phyloP scores from a whole-genome alignment of 2,888 invertebrate genomes.

The Cosmia pyralina region DNA sequence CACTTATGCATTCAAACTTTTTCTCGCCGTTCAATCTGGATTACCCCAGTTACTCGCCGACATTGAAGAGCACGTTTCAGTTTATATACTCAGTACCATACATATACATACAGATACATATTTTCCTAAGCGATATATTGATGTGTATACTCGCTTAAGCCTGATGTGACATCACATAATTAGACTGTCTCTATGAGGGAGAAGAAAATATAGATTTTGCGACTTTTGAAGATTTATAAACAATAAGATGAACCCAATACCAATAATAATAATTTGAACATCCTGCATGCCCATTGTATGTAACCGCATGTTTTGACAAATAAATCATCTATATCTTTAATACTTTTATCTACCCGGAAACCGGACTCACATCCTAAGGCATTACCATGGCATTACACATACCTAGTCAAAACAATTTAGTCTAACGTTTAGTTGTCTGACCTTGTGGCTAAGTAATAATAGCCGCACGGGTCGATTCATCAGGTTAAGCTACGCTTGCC shows the following conservation, averaged over 20 bases:
- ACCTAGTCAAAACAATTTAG: no score
- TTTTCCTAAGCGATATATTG: background rate
- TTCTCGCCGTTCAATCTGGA: constrained; percentile 22
- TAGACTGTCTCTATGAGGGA: background rate
- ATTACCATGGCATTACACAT: background rate
- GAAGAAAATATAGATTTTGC: no score
- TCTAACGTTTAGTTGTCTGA: background rate
- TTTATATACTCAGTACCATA: constrained; percentile 3
- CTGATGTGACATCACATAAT: background rate
- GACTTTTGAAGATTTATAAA: no score
- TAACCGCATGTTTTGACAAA: no score
- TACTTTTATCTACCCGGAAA: background rate
- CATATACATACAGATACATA: background rate
- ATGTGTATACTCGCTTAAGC: background rate
- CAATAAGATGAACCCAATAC: background rate
- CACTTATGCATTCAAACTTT: constrained; percentile 26
- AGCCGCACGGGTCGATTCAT: no score
- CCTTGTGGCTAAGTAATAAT: no score
- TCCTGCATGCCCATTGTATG: no score
- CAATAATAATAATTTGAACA: no score
- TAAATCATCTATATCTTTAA: no score
- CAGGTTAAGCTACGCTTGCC: no score
- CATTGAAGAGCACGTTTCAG: constrained; percentile 24
- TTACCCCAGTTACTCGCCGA: constrained; percentile 41
- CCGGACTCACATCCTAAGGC: background rate